Evolutionary conservation across 2,888 invertebrate genomes (phyloP).

Genomic region (Coelinius sp.): DNA sequence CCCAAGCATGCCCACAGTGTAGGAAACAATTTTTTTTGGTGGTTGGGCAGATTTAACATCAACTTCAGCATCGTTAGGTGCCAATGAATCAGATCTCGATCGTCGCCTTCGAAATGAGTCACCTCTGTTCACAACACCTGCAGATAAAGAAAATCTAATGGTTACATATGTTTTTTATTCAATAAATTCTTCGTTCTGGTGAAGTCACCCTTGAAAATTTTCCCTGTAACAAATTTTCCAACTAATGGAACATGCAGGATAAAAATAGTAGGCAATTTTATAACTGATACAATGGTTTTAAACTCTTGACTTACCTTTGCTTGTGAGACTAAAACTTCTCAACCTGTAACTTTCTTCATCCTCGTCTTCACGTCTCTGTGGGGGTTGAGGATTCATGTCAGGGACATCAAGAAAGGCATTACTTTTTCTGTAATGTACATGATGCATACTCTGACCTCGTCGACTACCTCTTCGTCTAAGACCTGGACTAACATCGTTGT

Average conservation of each 20-base stretch:
- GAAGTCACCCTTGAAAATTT: background rate
- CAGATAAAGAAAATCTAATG: slow-evolving; percentile 47
- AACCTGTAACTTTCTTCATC: slow-evolving; percentile 92
- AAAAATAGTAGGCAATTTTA: no score
- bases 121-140: slow-evolving; percentile 93
- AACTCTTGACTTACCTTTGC: slow-evolving; percentile 80
- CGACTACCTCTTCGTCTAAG: slow-evolving; percentile 77
- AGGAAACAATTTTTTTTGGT: slow-evolving; percentile 71
- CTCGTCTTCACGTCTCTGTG: slow-evolving; percentile 84
- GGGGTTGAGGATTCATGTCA: slow-evolving; percentile 73
- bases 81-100: slow-evolving; percentile 86
- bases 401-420: slow-evolving; percentile 83
- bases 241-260: no score
- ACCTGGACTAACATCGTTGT: slow-evolving; percentile 79
- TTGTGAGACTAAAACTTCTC: slow-evolving; percentile 92
- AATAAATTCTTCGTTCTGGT: background rate
- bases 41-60: slow-evolving; percentile 60
- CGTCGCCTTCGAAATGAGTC: slow-evolving; percentile 92
- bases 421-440: slow-evolving; percentile 76
- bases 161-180: no score
- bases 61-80: slow-evolving; percentile 72
- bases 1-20: slow-evolving; percentile 77
- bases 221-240: background rate
- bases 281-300: background rate
- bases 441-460: slow-evolving; percentile 71